A percentile compares a stretch with the other conserved stretches of the same genome.
Evolutionary conservation across 2,113 vertebrate species (phyloP).

Genomic region (Tinamus guttatus): DNA sequence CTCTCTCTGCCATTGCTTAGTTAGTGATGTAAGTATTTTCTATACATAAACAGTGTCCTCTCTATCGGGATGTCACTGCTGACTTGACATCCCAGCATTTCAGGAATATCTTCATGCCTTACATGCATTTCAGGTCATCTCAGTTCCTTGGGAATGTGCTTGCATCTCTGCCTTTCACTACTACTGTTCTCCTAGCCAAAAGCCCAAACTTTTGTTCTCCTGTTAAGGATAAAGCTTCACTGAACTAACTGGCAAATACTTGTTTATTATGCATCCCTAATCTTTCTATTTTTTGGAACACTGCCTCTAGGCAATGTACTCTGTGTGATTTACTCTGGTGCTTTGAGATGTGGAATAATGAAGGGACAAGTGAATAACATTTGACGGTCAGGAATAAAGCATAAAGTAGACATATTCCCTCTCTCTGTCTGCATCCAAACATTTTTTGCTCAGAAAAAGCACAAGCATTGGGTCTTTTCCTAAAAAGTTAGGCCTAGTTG

Average conservation of each 20-base stretch:
- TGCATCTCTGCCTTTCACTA: background rate
- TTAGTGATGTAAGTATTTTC: background rate
- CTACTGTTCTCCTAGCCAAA: too few relatives aligned
- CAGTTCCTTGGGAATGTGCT: background rate
- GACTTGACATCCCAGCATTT: background rate
- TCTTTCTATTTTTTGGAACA: background rate
- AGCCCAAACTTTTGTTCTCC: background rate
- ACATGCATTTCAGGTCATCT: background rate
- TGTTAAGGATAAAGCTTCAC: background rate
- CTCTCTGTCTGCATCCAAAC: background rate
- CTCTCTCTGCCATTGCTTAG: background rate
- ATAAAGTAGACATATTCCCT: background rate
- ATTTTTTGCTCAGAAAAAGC: background rate
- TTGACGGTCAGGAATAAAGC: background rate
- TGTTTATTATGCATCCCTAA: background rate
- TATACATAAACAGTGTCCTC: background rate
- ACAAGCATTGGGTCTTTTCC: background rate
- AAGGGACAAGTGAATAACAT: background rate
- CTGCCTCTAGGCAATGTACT: background rate
- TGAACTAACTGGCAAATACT: background rate
- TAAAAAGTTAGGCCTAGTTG: background rate
- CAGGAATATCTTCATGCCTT: background rate
- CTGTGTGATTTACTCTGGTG: background rate
- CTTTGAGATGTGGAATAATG: background rate
- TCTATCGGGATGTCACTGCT: background rate